Evolutionary conservation across 2,113 vertebrate genomes (phyloP).

Genomic region (Sorex fumeus): DNA sequence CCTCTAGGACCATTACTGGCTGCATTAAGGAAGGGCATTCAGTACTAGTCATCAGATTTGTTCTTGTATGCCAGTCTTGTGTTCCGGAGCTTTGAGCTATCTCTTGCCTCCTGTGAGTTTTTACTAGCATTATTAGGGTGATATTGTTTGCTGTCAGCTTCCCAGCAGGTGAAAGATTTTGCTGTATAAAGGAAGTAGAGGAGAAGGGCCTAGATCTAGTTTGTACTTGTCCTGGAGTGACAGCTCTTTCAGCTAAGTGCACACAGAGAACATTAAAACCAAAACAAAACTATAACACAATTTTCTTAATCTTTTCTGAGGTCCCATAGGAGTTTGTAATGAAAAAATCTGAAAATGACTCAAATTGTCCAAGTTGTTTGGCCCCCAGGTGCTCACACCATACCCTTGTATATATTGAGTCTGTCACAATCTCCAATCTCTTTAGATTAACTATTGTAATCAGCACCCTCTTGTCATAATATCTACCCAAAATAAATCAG

Average conservation of each 20-base stretch:
- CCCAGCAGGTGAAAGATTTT: background rate
- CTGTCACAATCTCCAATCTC: background rate
- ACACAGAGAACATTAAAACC: too few relatives aligned
- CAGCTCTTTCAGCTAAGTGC: background rate
- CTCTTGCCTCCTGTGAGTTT: background rate
- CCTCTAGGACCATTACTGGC: too few relatives aligned
- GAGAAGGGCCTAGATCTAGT: accelerated
- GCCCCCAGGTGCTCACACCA: background rate
- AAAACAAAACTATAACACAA: background rate
- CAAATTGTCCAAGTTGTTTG: background rate
- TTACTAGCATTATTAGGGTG: background rate
- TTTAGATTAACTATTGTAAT: background rate
- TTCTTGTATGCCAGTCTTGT: too few relatives aligned
- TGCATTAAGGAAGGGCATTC: too few relatives aligned
- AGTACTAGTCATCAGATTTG: too few relatives aligned
- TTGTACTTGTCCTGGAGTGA: background rate
- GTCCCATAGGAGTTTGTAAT: background rate
- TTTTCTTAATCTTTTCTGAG: background rate
- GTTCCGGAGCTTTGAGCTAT: too few relatives aligned
- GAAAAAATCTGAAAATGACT: background rate
- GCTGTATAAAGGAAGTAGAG: background rate
- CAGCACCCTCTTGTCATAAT: background rate
- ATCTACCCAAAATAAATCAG: background rate
- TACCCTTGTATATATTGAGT: background rate
- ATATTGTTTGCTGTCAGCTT: background rate